These are phyloP conservation scores for Buathra laborator DNA, from an alignment of 2,888 invertebrate species.

Conservation along the genomic window DNA sequence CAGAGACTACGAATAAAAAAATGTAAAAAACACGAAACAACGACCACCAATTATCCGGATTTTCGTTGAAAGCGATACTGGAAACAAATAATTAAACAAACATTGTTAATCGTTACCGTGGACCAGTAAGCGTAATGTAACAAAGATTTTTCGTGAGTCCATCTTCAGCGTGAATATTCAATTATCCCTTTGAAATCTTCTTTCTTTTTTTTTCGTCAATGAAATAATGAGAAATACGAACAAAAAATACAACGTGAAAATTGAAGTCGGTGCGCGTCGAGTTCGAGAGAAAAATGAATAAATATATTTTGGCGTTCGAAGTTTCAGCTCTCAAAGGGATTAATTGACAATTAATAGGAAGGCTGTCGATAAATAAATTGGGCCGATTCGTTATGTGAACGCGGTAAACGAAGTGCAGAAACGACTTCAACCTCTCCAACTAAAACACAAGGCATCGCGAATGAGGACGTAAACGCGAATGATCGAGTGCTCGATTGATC, in stretches of 20 bases:
- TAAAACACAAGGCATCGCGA: constrained; percentile 28
- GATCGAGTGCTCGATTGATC: constrained; percentile 40
- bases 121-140: not conserved
- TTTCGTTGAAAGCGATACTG: constrained; percentile 39
- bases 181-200: not conserved
- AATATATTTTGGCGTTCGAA: not conserved
- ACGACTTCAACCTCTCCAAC: constrained; percentile 46
- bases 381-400: not conserved
- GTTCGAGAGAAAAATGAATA: not conserved
- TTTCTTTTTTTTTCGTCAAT: not conserved
- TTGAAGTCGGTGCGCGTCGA: not conserved
- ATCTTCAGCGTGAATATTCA: not conserved
- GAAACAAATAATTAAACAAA: not conserved
- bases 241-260: not conserved
- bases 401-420: not conserved
- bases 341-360: constrained; percentile 1
- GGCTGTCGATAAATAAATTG: not conserved
- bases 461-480: constrained; percentile 10
- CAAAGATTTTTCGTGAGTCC: not conserved
- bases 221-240: not conserved
- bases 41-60: not conserved
- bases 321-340: not conserved
- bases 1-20: not conserved
- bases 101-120: not conserved
- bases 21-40: not conserved